Percentiles rank a stretch among this genome's conserved stretches.
Conservation (phyloP, 2,113 vertebrate species). For the Lanius ludovicianus region DNA sequence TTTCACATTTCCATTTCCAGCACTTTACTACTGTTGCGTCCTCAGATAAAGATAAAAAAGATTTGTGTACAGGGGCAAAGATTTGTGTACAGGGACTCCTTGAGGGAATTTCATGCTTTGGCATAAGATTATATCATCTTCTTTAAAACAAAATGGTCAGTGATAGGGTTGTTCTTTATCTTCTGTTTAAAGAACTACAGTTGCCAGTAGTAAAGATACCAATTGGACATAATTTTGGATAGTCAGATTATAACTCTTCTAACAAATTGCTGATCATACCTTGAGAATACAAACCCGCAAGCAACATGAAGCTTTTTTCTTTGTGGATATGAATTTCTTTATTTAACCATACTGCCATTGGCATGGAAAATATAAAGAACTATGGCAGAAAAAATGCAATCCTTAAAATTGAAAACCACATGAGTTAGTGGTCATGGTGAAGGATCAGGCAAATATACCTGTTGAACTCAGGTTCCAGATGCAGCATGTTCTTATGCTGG, state of each 20-base stretch:
- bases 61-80: neutral
- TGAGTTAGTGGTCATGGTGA: conserved; percentile 17
- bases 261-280: neutral
- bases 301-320: neutral
- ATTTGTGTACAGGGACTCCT: neutral
- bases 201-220: neutral
- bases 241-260: neutral
- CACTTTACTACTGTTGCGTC: neutral
- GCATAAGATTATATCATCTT: neutral
- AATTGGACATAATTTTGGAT: neutral
- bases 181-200: neutral
- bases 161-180: neutral
- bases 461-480: neutral
- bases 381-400: neutral
- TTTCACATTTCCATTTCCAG: neutral
- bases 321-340: neutral
- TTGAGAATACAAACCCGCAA: neutral
- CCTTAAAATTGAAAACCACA: neutral
- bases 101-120: neutral
- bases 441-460: neutral
- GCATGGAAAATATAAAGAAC: neutral
- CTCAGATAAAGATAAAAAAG: neutral
- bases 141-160: neutral
- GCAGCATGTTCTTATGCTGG: neutral
- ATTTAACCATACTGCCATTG: conserved; percentile 43